Percentiles rank a stretch among this genome's conserved stretches.
phyloP scores from a whole-genome alignment of 2,888 invertebrate species.

The Brassicogethes aeneus region DNA sequence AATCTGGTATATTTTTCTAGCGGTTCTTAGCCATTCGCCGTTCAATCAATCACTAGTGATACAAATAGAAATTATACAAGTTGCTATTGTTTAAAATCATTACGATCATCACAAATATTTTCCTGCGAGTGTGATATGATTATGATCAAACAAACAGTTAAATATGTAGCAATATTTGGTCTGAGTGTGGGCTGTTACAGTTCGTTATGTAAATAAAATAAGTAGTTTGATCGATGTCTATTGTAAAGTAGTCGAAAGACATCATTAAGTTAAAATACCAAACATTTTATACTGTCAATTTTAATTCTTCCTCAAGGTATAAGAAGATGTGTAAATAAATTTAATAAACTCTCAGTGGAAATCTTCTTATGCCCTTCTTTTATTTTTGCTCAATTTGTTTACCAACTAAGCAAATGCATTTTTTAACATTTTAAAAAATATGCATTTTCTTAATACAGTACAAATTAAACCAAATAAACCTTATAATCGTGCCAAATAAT shows the following conservation, averaged over 20 bases:
- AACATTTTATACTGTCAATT: too few relatives aligned
- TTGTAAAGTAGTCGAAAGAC: constrained; percentile 13
- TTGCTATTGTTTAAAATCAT: constrained; percentile 8
- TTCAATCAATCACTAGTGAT: too few relatives aligned
- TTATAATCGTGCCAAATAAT: constrained; percentile 24
- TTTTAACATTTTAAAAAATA: too few relatives aligned
- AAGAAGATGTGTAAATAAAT: too few relatives aligned
- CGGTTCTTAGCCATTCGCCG: background rate
- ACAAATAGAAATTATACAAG: constrained; percentile 8
- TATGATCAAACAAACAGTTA: constrained; percentile 7
- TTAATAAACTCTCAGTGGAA: too few relatives aligned
- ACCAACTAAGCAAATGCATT: too few relatives aligned
- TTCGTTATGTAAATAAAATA: constrained; percentile 11
- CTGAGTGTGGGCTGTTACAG: constrained; percentile 12
- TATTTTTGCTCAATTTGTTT: too few relatives aligned
- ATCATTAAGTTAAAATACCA: background rate
- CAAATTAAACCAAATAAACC: constrained; percentile 11
- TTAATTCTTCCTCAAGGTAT: too few relatives aligned
- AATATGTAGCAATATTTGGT: constrained; percentile 14
- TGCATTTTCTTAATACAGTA: constrained; percentile 10
- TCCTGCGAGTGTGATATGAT: constrained; percentile 6
- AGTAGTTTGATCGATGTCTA: constrained; percentile 16
- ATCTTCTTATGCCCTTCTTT: too few relatives aligned
- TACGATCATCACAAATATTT: too few relatives aligned
- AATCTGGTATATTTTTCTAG: constrained; percentile 2